A percentile compares a stretch with the other conserved stretches of the same genome.
Conservation (phyloP, 2,797 vertebrate species). For the Lepus townsendii region DNA sequence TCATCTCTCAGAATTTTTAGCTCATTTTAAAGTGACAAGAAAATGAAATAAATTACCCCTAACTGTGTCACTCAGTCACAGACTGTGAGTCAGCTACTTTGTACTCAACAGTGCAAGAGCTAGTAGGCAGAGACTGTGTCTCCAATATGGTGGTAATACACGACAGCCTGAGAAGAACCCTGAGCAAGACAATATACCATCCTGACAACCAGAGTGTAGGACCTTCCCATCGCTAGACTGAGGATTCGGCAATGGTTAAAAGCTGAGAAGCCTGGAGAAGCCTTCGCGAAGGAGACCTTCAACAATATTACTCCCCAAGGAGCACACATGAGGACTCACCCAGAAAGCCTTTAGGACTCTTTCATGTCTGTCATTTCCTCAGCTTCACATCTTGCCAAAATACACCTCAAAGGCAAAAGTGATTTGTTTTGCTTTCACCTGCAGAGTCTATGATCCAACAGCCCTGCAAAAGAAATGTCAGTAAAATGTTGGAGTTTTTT, state of each 20-base stretch:
- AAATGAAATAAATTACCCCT: neutral
- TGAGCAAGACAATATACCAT: neutral
- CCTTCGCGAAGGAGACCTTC: neutral
- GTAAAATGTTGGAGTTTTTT: neutral
- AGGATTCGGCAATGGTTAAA: neutral
- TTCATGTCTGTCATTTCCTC: neutral
- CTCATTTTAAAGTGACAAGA: neutral
- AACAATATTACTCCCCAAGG: neutral
- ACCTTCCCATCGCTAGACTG: neutral
- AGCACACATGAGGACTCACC: neutral
- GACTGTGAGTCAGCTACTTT: neutral
- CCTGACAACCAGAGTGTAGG: neutral
- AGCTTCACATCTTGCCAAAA: neutral
- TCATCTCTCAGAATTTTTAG: neutral
- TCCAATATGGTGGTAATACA: neutral
- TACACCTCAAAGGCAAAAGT: neutral
- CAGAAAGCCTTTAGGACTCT: neutral
- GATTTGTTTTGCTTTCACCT: conserved; percentile 20
- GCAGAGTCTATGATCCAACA: neutral
- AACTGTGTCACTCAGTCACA: neutral
- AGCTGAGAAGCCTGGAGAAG: neutral
- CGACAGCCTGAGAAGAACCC: neutral
- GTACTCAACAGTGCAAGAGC: neutral
- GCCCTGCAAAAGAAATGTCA: neutral
- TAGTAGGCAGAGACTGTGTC: neutral